Evolutionary conservation across 2,797 vertebrate genomes (phyloP).

Genomic region (Rhodeus uyekii): DNA sequence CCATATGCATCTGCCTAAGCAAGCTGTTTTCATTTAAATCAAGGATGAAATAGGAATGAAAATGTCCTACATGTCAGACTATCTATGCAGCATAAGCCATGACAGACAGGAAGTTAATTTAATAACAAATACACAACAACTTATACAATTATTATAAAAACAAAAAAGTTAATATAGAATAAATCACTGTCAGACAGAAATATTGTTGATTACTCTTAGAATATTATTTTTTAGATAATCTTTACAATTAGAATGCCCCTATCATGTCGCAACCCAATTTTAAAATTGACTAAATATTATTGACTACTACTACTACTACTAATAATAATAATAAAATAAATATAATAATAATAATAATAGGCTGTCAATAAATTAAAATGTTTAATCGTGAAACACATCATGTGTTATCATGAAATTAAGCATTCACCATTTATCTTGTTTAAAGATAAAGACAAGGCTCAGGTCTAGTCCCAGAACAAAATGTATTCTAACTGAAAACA

Average conservation of each 20-base stretch:
- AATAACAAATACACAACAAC: neutral
- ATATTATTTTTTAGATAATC: neutral
- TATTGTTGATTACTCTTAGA: neutral
- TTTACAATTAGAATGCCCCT: neutral
- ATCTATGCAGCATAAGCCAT: neutral
- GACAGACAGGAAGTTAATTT: neutral
- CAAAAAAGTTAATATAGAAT: neutral
- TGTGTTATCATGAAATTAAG: neutral
- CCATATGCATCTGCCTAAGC: slow-evolving; percentile 22
- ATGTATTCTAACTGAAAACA: no score
- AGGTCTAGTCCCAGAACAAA: no score
- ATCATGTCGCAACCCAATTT: neutral
- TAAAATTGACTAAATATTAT: neutral
- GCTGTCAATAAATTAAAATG: neutral
- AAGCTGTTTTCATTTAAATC: slow-evolving; percentile 29
- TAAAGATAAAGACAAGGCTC: no score
- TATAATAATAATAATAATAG: neutral
- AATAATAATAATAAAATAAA: neutral
- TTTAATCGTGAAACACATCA: neutral
- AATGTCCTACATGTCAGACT: slow-evolving; percentile 24
- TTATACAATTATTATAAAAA: neutral
- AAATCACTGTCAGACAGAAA: neutral
- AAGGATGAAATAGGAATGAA: slow-evolving; percentile 17
- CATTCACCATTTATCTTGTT: neutral
- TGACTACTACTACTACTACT: neutral